Evolutionary conservation across 2,888 invertebrate genomes (phyloP).

Genomic region (Atethmia centrago): DNA sequence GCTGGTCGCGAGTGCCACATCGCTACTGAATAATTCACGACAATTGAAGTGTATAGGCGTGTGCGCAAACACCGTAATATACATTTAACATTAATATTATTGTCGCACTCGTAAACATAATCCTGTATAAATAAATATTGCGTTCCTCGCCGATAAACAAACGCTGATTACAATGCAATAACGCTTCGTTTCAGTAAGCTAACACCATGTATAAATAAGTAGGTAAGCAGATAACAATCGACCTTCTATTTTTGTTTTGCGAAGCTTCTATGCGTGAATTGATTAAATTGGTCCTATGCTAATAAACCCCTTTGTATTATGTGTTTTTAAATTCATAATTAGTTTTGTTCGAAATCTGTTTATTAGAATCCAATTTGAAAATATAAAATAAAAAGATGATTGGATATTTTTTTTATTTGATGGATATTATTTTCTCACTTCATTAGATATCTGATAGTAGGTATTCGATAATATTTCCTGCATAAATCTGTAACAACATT

Average conservation of each 20-base stretch:
- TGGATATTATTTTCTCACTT: conserved; percentile 25
- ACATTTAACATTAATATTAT: conserved; percentile 87
- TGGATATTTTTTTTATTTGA: conserved; percentile 13
- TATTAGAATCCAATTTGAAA: conserved; percentile 22
- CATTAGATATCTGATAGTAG: neutral
- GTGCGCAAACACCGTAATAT: conserved; percentile 84
- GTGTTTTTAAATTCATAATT: conserved; percentile 17
- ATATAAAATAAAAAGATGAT: conserved; percentile 14
- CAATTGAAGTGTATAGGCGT: conserved; percentile 82
- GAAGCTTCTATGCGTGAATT: conserved; percentile 20
- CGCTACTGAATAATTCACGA: conserved; percentile 85
- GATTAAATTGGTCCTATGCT: conserved; percentile 23
- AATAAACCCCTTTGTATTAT: conserved; percentile 26
- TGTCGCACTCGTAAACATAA: conserved; percentile 78
- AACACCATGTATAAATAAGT: conserved; percentile 30
- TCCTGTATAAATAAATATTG: conserved; percentile 75
- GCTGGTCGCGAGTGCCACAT: conserved; percentile 67
- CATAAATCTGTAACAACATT: conserved; percentile 23
- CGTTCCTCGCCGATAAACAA: conserved; percentile 75
- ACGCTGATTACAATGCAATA: conserved; percentile 56
- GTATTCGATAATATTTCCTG: conserved; percentile 23
- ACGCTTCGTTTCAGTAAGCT: conserved; percentile 30
- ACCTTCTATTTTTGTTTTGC: conserved; percentile 20
- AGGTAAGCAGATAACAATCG: conserved; percentile 22
- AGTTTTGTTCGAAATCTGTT: conserved; percentile 26